phyloP scores from a whole-genome alignment of 2,113 vertebrate species.

The Oreocharis arfaki region DNA sequence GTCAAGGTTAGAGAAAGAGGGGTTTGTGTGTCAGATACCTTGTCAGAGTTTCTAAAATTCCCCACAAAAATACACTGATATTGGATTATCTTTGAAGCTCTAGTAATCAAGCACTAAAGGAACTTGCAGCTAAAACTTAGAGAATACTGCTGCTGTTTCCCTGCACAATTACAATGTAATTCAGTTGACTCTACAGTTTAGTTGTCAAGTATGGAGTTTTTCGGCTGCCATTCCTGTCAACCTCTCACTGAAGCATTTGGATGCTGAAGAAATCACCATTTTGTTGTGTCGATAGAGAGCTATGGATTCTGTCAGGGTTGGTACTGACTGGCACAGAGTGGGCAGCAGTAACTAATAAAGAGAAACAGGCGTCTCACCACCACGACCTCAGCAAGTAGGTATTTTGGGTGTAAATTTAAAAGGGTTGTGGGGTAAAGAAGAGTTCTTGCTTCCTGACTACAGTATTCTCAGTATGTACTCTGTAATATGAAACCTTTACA shows the following conservation, averaged over 20 bases:
- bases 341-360: background rate
- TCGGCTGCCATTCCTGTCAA: background rate
- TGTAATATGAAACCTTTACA: background rate
- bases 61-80: fast-evolving
- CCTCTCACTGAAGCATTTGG: background rate
- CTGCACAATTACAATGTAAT: background rate
- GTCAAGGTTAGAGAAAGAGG: background rate
- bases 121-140: background rate
- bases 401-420: background rate
- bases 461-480: too few species aligned
- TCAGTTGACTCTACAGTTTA: background rate
- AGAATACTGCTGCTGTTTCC: background rate
- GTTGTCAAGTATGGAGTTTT: background rate
- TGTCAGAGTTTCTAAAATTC: background rate
- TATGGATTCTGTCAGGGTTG: background rate
- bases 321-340: background rate
- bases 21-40: background rate
- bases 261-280: background rate
- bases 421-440: background rate
- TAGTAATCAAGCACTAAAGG: background rate
- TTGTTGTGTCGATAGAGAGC: background rate
- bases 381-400: background rate
- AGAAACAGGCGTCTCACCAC: background rate
- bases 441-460: background rate
- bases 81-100: background rate